Conservation (phyloP, 1,140 invertebrate genomes). For the Hylyphantes graminicola region DNA sequence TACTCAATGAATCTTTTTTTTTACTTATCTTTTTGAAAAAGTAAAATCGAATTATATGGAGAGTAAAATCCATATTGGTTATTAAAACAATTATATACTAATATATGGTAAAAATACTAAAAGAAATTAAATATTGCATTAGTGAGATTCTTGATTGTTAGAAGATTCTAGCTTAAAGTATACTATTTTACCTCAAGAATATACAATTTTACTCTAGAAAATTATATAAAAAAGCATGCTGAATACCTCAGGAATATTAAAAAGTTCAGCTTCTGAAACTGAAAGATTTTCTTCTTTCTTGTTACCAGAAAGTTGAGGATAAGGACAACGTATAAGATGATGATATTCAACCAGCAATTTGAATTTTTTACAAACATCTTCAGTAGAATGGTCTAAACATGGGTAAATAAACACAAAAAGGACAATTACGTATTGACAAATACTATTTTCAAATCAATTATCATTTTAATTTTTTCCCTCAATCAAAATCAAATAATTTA, state of each 20-base stretch:
- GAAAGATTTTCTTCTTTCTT: slow-evolving; percentile 23
- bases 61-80: not conserved
- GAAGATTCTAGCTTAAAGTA: not conserved
- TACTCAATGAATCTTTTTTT: no score
- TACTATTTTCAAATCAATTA: not conserved
- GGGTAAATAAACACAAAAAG: not conserved
- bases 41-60: not conserved
- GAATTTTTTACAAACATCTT: slow-evolving; percentile 31
- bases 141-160: not conserved
- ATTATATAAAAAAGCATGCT: not conserved
- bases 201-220: not conserved
- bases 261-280: slow-evolving; percentile 25
- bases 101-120: not conserved
- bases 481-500: not conserved
- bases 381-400: slow-evolving; percentile 35
- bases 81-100: not conserved
- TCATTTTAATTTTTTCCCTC: not conserved
- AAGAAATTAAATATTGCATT: not conserved
- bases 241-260: slow-evolving; percentile 30
- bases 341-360: slow-evolving; percentile 31
- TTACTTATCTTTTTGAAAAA: no score
- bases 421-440: not conserved
- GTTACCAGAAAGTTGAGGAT: slow-evolving; percentile 7
- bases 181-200: not conserved
- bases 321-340: slow-evolving; percentile 40